Conservation (phyloP, 1,140 invertebrate species). For the Drosophila elegans region DNA sequence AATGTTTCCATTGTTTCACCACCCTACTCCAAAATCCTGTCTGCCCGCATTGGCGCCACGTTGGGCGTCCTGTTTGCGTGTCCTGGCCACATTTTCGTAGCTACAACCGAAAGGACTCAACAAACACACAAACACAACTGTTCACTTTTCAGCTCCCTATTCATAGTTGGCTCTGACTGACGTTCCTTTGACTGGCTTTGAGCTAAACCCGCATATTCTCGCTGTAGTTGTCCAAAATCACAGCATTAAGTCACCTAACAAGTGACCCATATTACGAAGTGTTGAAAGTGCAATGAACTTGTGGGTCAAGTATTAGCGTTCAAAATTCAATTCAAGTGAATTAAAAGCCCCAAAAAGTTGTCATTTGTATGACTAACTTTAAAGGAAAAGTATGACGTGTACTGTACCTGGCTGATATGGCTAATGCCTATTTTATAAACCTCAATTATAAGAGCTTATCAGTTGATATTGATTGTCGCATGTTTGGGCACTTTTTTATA, state of each 20-base stretch:
- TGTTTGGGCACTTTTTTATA: background rate
- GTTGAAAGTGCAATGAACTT: constrained; percentile 21
- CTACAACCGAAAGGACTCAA: constrained; percentile 13
- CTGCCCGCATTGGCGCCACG: constrained; percentile 71
- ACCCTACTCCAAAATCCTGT: constrained; percentile 22
- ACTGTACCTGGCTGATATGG: background rate
- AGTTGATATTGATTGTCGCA: background rate
- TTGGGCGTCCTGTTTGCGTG: constrained; percentile 66
- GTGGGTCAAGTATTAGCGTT: background rate
- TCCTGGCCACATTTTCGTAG: constrained; percentile 67
- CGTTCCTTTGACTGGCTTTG: constrained; percentile 19
- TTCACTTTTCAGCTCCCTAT: constrained; percentile 43
- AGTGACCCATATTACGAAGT: constrained; percentile 7
- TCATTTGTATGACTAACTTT: constrained; percentile 23
- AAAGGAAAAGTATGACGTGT: constrained; percentile 20
- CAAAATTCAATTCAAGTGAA: background rate
- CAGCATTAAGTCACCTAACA: constrained; percentile 34
- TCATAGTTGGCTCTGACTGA: constrained; percentile 1
- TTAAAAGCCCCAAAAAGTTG: background rate
- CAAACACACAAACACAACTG: constrained; percentile 7
- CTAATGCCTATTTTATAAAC: background rate
- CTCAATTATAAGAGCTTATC: constrained; percentile 7
- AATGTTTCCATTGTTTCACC: constrained; percentile 35
- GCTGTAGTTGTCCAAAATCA: constrained; percentile 13
- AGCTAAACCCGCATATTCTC: constrained; percentile 8